These are phyloP conservation scores for Gadus macrocephalus DNA, from an alignment of 2,113 vertebrate genomes.

Conservation along the genomic window DNA sequence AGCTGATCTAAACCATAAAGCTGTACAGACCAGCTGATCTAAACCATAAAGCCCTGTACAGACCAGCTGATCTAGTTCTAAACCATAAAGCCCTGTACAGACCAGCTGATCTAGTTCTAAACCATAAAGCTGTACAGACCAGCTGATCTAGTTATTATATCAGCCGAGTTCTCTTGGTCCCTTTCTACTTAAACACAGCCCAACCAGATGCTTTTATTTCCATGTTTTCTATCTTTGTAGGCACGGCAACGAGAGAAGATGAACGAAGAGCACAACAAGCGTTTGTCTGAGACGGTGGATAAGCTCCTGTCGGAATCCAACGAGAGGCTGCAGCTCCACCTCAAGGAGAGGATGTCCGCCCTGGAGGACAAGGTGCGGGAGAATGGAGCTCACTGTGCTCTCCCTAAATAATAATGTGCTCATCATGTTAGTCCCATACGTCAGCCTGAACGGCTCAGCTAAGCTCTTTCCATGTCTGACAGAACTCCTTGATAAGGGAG, in stretches of 20 bases:
- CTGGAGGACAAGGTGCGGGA: conserved; percentile 89
- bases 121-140: background rate
- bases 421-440: background rate
- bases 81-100: background rate
- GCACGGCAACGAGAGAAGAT: conserved; percentile 96
- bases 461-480: conserved; percentile 15
- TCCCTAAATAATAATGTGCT: background rate
- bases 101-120: background rate
- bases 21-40: too few relatives aligned
- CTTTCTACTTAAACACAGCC: background rate
- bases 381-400: background rate
- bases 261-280: conserved; percentile 98
- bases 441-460: background rate
- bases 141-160: background rate
- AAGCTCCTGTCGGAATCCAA: conserved; percentile 96
- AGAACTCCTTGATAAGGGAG: conserved; percentile 91
- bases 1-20: too few relatives aligned
- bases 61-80: background rate
- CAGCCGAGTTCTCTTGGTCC: background rate
- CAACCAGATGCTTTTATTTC: background rate
- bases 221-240: conserved; percentile 53
- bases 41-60: background rate
- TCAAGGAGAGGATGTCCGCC: conserved; percentile 96
- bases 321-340: conserved; percentile 94
- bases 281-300: conserved; percentile 95